Base-by-base conservation (phyloP, 2,797 vertebrate genomes). In the Ctenopoma kingsleyae region DNA sequence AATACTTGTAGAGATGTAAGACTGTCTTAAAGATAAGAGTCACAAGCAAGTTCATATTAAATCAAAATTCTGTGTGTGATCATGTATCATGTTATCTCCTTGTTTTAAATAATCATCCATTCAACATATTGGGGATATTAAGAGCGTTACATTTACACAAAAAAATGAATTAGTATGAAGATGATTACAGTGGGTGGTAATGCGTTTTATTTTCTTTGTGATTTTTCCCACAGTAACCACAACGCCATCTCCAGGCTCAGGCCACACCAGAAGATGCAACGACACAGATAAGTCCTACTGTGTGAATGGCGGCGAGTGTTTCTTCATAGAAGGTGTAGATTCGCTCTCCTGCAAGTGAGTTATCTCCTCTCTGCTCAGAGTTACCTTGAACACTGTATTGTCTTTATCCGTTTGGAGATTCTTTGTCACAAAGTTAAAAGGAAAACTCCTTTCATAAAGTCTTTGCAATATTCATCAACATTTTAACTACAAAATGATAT, bases 251-350 rank as follows among this genome's bases (percentile, higher is more conserved):
- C 95, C 97, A 77, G 97, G 95, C 92, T 97, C 97, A 6, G 97
- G 97, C 82, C 98, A 99, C 0, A 95, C 96, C 85, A 95, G 96
- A 93, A 96, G 90, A 93, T 99, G 98, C 96, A 99, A 99, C 38
- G 97, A 98, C 82, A 97, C 97, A 71, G 96, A 97, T 89, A 98
- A 97, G 92, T 88, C 95, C 80, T 99, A 96, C 87, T 99, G 98
- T 86, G 98, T 98, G 91, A 99, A 99, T 74, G 97, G 97, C 80
- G 98, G 98, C 11, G 94, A 97, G 87, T 99, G 98, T 95, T 98
- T 96, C 95, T 98, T 97, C 95, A 97, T 98, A 81, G 95, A 96
- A 74, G 97, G 97, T 92, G 97, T 99, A 92, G 97, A 98, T 92
- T 94, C 96, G 92, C 95, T 98, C 77, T 97, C 97, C 85, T 99